Base-by-base conservation (phyloP, 2,113 vertebrate genomes). In the Spheniscus mendiculus region DNA sequence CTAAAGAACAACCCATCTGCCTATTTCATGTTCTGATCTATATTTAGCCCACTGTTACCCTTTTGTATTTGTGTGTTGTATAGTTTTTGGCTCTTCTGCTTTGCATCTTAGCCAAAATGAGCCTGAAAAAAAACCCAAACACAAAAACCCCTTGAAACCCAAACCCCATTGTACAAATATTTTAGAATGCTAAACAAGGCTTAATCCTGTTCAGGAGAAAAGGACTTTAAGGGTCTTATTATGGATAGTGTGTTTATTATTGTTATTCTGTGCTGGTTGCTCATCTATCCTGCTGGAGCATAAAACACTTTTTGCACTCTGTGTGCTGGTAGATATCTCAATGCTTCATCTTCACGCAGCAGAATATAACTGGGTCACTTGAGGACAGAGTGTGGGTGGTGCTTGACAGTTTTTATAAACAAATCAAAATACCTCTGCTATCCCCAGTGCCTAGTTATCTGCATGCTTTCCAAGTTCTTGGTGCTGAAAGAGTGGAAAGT, bases 301-400 rank as follows among this genome's bases (percentile, higher is more conserved):
- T 58, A 47, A 94, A 83, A 15, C 23, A 45, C 22, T n/a, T 56
- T 90, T 89, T 93, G 42, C 87, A 55, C 73, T 65, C 56, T 62
- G 18, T 81, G 50, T 61, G 16, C 66, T 95, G 53, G 66, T 89
- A 47, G 81, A 45, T 95, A 94, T 93, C 89, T 95, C 66, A 62
- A 9, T 6, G 42, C 15, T 93, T 93, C 89, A 94, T 96, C 97
- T 95, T 83, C 55, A 83, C 3, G 0, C 70, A 93, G 74, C 66
- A 91, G 61, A 93, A 34, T 93, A 65, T 88, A 94, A 72, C 55
- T 66, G 71, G 93, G 94, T 95, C 96, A 94, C 58, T 96, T 62
- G 62, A 97, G 97, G 95, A 97, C 91, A 90, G 81, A 45, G 62
- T 88, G 93, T 96, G 93, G 93, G 93, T 87, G 87, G 94, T 97